phyloP scores from a whole-genome alignment of 2,113 vertebrate genomes.

The Edolisoma coerulescens region DNA sequence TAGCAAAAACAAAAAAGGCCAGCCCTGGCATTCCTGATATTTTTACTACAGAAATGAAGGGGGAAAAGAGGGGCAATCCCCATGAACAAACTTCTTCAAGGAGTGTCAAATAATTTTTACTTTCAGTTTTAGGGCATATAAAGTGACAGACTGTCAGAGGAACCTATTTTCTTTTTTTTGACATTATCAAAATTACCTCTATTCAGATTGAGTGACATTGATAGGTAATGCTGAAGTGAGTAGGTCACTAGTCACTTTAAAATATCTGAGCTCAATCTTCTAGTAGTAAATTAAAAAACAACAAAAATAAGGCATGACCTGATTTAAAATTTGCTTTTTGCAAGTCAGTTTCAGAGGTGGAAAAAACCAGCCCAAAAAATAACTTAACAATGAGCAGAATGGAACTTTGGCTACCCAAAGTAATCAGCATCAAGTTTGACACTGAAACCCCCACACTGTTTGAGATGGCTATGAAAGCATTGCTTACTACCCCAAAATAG shows the following conservation, averaged over 20 bases:
- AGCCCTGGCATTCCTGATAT: neutral
- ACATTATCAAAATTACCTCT: neutral
- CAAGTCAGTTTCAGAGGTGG: neutral
- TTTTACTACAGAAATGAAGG: neutral
- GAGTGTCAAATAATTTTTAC: neutral
- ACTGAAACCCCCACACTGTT: neutral
- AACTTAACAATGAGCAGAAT: neutral
- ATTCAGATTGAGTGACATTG: neutral
- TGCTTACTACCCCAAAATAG: neutral
- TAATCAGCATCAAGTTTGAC: neutral
- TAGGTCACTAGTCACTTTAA: neutral
- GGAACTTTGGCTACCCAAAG: neutral
- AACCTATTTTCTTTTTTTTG: neutral
- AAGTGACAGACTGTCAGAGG: neutral
- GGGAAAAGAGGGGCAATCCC: neutral
- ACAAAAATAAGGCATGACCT: neutral
- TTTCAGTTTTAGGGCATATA: neutral
- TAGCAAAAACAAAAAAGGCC: neutral
- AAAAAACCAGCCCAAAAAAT: neutral
- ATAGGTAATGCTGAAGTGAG: neutral
- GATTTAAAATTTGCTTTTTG: neutral
- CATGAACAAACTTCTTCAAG: neutral
- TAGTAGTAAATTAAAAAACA: neutral
- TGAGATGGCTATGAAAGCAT: neutral
- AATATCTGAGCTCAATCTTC: neutral